Evolutionary conservation across 2,797 vertebrate genomes (phyloP).

Genomic region (Pseudochaenichthys georgianus): DNA sequence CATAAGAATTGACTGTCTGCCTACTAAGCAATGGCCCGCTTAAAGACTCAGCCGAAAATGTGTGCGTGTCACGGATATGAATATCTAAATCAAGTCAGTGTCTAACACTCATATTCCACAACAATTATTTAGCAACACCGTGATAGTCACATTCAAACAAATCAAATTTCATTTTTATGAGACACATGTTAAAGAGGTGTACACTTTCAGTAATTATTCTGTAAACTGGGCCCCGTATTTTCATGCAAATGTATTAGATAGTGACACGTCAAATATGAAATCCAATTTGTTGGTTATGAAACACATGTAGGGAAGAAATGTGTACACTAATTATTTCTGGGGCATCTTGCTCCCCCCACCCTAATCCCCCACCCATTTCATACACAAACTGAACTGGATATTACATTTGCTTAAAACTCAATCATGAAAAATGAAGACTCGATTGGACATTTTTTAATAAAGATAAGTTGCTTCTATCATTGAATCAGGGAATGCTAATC

Average conservation of each 20-base stretch:
- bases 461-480: slow-evolving; percentile 99
- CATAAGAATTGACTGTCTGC: slow-evolving; percentile 85
- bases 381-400: slow-evolving; percentile 91
- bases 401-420: slow-evolving; percentile 99
- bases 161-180: slow-evolving; percentile 95
- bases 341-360: slow-evolving; percentile 78
- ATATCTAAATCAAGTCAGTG: slow-evolving; percentile 81
- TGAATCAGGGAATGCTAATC: slow-evolving; percentile 99
- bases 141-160: slow-evolving; percentile 93
- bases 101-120: slow-evolving; percentile 85
- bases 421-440: slow-evolving; percentile 99
- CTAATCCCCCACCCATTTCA: slow-evolving; percentile 69
- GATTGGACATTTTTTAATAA: slow-evolving; percentile 99
- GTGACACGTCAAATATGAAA: slow-evolving; percentile 98
- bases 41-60: slow-evolving; percentile 83
- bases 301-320: slow-evolving; percentile 97
- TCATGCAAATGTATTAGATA: slow-evolving; percentile 99
- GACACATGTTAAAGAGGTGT: slow-evolving; percentile 99
- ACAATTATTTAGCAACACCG: slow-evolving; percentile 87
- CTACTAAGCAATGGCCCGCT: slow-evolving; percentile 81
- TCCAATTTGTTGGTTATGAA: slow-evolving; percentile 99
- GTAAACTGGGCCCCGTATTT: slow-evolving; percentile 91
- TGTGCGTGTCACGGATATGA: slow-evolving; percentile 80
- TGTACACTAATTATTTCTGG: slow-evolving; percentile 98
- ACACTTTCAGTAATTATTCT: slow-evolving; percentile 98